A percentile compares a stretch with the other conserved stretches of the same genome.
Evolutionary conservation across 2,113 vertebrate species (phyloP).

Genomic region (Panthera leo): DNA sequence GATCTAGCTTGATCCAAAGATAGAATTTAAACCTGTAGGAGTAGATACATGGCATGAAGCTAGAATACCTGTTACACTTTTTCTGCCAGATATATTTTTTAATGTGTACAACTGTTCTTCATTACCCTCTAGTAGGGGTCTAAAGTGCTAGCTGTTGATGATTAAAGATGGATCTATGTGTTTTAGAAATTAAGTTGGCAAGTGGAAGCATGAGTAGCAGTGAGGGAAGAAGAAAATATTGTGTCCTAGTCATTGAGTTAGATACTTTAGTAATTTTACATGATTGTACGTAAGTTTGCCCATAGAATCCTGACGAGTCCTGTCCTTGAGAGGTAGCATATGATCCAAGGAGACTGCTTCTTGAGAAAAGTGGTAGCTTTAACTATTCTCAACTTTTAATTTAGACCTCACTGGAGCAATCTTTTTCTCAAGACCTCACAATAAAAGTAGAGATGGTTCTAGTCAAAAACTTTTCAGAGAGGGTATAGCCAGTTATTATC

Average conservation of each 20-base stretch:
- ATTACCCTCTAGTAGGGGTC: neutral
- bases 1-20: neutral
- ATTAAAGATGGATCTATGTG: neutral
- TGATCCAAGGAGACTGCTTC: neutral
- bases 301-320: neutral
- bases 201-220: neutral
- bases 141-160: neutral
- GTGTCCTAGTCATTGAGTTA: neutral
- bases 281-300: neutral
- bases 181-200: slow-evolving; percentile 31
- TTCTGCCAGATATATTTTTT: neutral
- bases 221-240: neutral
- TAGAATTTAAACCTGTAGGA: neutral
- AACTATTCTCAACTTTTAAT: neutral
- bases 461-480: slow-evolving; percentile 34
- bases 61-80: neutral
- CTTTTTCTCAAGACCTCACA: neutral
- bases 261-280: neutral
- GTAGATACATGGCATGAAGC: neutral
- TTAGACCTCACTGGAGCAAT: neutral
- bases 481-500: neutral
- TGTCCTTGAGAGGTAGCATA: neutral
- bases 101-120: neutral
- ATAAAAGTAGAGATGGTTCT: neutral
- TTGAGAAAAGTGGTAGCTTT: slow-evolving; percentile 14